phyloP scores from a whole-genome alignment of 2,888 invertebrate genomes.

The Andrena bucephala region DNA sequence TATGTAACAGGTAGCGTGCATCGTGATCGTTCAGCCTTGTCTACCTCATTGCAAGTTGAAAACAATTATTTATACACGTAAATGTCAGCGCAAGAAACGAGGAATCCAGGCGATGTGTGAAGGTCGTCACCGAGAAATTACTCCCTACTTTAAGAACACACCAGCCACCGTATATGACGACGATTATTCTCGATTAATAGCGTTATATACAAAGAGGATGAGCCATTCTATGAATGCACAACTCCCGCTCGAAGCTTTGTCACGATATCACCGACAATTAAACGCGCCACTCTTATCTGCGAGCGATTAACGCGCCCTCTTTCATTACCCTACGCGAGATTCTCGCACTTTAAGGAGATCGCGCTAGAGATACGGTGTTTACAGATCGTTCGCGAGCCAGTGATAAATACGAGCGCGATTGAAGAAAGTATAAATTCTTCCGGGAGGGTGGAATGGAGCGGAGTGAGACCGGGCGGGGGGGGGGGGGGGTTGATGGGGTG shows the following conservation, averaged over 20 bases:
- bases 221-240: neutral
- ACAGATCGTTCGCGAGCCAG: conserved; percentile 35
- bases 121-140: neutral
- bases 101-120: neutral
- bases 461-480: neutral
- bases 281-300: conserved; percentile 20
- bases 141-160: neutral
- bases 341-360: conserved; percentile 40
- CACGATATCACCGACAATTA: conserved; percentile 43
- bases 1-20: too few relatives aligned
- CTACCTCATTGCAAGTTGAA: too few relatives aligned
- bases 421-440: conserved; percentile 53
- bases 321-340: conserved; percentile 21
- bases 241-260: neutral
- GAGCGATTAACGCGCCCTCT: conserved; percentile 13
- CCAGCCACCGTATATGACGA: neutral
- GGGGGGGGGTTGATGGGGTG: neutral
- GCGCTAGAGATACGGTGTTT: conserved; percentile 22
- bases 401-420: conserved; percentile 43
- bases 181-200: neutral
- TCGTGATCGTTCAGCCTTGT: too few relatives aligned
- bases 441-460: neutral
- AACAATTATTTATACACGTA: too few relatives aligned
- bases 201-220: neutral
- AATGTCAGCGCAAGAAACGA: neutral